Base-by-base conservation (phyloP, 1,140 invertebrate species). In the Drosophila dunni region DNA sequence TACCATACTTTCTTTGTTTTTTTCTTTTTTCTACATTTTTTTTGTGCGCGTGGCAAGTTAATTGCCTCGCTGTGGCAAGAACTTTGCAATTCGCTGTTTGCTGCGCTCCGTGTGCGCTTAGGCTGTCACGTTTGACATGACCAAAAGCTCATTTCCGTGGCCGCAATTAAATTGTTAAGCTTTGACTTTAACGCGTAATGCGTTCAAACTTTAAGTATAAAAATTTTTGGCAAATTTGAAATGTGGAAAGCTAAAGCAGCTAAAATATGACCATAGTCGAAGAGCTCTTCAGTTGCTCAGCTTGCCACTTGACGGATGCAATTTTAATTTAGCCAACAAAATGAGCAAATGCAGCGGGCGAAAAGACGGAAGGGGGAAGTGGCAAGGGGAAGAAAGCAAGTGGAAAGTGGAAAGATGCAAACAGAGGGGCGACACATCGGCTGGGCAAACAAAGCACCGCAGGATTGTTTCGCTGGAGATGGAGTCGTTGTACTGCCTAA, bases 131-230 rank as follows among this genome's bases (percentile, higher is more conserved):
- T 71, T 75, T 71, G 72, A 70, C 60, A 48, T 64, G 45, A 9
- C 45, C 57, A 42, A 67, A 85, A 81, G 67, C 83, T 86, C 75
- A 86, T 86, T 86, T 86, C 82, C 82, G 77, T 54, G 58, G 57
- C 79, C 75, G 81, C 78, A 85, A 81, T 85, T 81, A 86, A 81
- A 85, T 81, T 86, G 82, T 69, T 79, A 79, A 83, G 83, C 76
- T 42, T 24, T 53, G 34, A 50, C 63, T 44, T 45, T 10, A 51
- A 50, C 64, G 67, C 54, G 38, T 71, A 51, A 70, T 29, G 50
- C 54, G 20, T 8, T 34, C 50, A 33, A 34, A 29, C 9, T 53
- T 53, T 36, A 53, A 34, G 29, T 4, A 15, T 29, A 53, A n/a
- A 53, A 29, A 5, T 5, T 29, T 15, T 36, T 40, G 40, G 42